phyloP scores from a whole-genome alignment of 2,888 invertebrate species.

The Digitonthophagus gazella region DNA sequence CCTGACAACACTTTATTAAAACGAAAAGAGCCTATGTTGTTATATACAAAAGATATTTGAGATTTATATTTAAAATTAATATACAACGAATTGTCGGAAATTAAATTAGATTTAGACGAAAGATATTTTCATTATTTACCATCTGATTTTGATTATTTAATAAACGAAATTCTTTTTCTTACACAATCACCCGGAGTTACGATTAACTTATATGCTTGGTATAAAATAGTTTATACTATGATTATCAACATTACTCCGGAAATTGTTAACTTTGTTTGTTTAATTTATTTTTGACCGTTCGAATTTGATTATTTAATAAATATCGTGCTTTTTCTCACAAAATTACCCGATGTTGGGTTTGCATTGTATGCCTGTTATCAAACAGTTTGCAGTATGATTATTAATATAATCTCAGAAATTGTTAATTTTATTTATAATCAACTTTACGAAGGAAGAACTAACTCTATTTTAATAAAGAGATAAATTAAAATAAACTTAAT shows the following conservation, averaged over 20 bases:
- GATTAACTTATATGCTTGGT: conserved; percentile 68
- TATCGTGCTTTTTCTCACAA: conserved; percentile 59
- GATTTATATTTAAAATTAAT: conserved; percentile 62
- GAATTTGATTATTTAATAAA: conserved; percentile 66
- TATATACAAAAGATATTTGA: conserved; percentile 61
- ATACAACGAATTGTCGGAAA: conserved; percentile 56
- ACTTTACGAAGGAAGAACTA: conserved; percentile 33
- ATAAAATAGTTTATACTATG: conserved; percentile 65
- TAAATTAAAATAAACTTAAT: conserved; percentile 26
- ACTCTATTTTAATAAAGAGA: conserved; percentile 39
- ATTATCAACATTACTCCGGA: conserved; percentile 66
- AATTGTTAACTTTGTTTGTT: too few species aligned
- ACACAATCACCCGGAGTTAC: conserved; percentile 55
- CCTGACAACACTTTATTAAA: conserved; percentile 59
- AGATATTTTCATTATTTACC: conserved; percentile 50
- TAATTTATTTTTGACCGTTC: conserved; percentile 51
- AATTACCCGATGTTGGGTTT: conserved; percentile 56
- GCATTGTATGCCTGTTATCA: conserved; percentile 68
- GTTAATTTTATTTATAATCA: conserved; percentile 48
- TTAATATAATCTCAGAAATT: conserved; percentile 66
- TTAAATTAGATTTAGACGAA: conserved; percentile 53
- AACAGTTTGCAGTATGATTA: conserved; percentile 64
- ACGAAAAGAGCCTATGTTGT: conserved; percentile 51
- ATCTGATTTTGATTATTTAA: conserved; percentile 66
- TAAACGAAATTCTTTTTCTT: conserved; percentile 59